Evolutionary conservation across 2,113 vertebrate genomes (phyloP), one percentile per base, ranked within the genome.

Genomic region (Hippocampus comes): DNA sequence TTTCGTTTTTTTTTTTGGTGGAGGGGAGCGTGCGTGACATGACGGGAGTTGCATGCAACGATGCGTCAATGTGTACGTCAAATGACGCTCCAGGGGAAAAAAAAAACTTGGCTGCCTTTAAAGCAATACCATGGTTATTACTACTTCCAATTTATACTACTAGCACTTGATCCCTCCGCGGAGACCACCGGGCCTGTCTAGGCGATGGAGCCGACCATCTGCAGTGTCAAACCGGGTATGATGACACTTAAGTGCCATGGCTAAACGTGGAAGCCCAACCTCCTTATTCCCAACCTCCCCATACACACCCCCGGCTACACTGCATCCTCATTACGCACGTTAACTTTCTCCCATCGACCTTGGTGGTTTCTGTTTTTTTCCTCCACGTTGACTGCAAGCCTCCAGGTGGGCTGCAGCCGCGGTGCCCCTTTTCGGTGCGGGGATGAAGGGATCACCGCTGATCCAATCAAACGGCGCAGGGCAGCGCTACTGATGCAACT

Each of bases 381-480:
- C 9, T 21, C 59, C 0, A 70, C 49, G 20, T 48, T 59, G 70
- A 71, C 49, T 73, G 73, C 67, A 61, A 25, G 75, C 75, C 71
- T 76, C 57, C 69, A 75, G 55, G 74, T 70, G 23, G 51, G 75
- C 63, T 76, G 70, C 78, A 79, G 82, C 76, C 70, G 30, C 78
- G 25, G 76, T 80, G 84, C 85, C 89, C 88, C 88, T 86, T 83
- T 66, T 81, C 65, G 80, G 86, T 89, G 87, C 86, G 71, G 46
- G 75, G 77, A 78, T 87, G 85, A 90, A 87, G 79, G 80, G 89
- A 90, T 90, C 87, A 83, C 79, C 81, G 77, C 77, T 88, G 73
- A 90, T 91, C 89, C 90, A 86, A 88, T 91, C 90, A 89, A 90
- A 88, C 48, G 55, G 68, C 73, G 74, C 87, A 82, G 53, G 63